Percentiles rank a stretch among this genome's conserved stretches.
phyloP scores from a whole-genome alignment of 1,140 invertebrate species.

The Drosophila auraria region DNA sequence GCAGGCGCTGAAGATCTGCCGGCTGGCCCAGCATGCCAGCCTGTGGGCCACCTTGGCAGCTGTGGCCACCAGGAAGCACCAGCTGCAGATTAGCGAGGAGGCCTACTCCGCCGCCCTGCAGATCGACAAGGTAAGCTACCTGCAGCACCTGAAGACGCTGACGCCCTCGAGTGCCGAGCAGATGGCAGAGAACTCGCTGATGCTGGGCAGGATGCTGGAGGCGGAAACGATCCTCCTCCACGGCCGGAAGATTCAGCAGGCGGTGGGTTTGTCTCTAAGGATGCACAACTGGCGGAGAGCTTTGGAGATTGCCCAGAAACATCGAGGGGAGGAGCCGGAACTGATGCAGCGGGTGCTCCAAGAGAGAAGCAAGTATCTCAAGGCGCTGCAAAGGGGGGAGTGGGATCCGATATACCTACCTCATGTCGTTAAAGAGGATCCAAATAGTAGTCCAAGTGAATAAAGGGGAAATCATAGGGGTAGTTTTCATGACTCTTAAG shows the following conservation, averaged over 20 bases:
- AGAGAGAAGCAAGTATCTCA: slow-evolving; percentile 91
- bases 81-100: slow-evolving; percentile 94
- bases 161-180: slow-evolving; percentile 87
- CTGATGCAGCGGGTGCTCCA: slow-evolving; percentile 92
- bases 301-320: slow-evolving; percentile 93
- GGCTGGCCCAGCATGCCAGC: slow-evolving; percentile 88
- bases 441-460: slow-evolving; percentile 32
- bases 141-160: slow-evolving; percentile 91
- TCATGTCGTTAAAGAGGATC: slow-evolving; percentile 86
- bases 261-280: slow-evolving; percentile 92
- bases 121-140: slow-evolving; percentile 95
- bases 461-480: not conserved
- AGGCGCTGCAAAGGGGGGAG: slow-evolving; percentile 91
- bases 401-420: slow-evolving; percentile 90
- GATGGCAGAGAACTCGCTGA: slow-evolving; percentile 92
- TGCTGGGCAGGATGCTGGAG: slow-evolving; percentile 92
- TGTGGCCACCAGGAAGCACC: slow-evolving; percentile 91
- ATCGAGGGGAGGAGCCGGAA: slow-evolving; percentile 88
- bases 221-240: slow-evolving; percentile 94
- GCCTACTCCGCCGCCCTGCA: slow-evolving; percentile 95
- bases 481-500: not conserved
- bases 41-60: slow-evolving; percentile 95
- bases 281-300: slow-evolving; percentile 95
- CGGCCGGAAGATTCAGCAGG: slow-evolving; percentile 90
- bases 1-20: slow-evolving; percentile 76